A percentile compares a stretch with the other conserved stretches of the same genome.
phyloP scores from a whole-genome alignment of 2,113 vertebrate genomes.

The Anguilla japonica region DNA sequence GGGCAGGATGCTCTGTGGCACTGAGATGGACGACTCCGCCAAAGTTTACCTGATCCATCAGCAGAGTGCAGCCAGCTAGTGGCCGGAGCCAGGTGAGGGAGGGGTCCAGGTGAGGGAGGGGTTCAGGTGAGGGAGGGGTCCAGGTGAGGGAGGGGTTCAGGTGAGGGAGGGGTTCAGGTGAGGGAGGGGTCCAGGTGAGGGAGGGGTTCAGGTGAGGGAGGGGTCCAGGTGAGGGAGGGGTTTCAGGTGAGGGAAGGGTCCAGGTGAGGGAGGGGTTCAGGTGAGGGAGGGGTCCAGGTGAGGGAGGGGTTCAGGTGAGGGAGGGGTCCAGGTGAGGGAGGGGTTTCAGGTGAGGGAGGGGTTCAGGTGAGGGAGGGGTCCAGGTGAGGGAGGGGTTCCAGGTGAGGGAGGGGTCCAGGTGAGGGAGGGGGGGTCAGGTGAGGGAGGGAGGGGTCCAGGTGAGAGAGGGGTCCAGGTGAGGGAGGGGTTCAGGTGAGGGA shows the following conservation, averaged over 20 bases:
- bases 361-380: no score
- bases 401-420: neutral
- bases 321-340: constrained; percentile 25
- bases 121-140: constrained; percentile 21
- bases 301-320: no score
- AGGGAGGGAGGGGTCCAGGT: constrained; percentile 16
- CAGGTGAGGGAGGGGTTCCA: no score
- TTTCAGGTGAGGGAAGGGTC: no score
- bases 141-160: constrained; percentile 69
- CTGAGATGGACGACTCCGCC: constrained; percentile 79
- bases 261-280: constrained; percentile 61
- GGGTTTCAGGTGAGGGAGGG: constrained; percentile 10
- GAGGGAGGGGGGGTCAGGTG: neutral
- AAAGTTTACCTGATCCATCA: constrained; percentile 81
- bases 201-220: no score
- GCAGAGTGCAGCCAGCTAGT: constrained; percentile 88
- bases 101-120: neutral
- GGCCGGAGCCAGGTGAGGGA: constrained; percentile 24
- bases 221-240: neutral
- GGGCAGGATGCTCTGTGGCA: constrained; percentile 81
- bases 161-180: no score
- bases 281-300: no score
- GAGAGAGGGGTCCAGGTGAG: neutral
- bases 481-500: neutral
- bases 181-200: constrained; percentile 27